These are phyloP conservation scores for Pseudobourletiella spinata DNA, from an alignment of 1,140 invertebrate genomes.

Conservation along the genomic window DNA sequence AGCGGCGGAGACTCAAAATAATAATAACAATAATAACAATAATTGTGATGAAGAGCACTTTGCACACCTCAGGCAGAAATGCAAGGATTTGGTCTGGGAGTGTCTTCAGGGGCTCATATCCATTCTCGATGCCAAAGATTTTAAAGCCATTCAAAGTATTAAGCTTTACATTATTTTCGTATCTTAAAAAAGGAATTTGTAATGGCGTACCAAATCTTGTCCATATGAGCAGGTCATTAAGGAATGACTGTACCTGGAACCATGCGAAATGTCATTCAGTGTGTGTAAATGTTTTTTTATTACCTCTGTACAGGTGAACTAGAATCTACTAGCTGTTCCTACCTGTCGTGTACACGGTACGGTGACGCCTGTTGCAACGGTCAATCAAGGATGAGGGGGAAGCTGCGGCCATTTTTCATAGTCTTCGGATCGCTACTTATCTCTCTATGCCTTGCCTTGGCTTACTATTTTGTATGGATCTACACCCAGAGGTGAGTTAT, in stretches of 20 bases:
- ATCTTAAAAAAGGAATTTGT: constrained; percentile 5
- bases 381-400: constrained; percentile 21
- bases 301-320: constrained; percentile 26
- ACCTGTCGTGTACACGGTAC: constrained; percentile 32
- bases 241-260: too few species aligned
- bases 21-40: background rate
- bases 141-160: constrained; percentile 32
- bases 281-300: too few species aligned
- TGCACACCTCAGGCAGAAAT: constrained; percentile 25
- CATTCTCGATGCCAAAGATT: constrained; percentile 35
- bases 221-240: too few species aligned
- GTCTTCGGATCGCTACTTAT: constrained; percentile 35
- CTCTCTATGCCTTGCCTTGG: constrained; percentile 31
- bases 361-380: constrained; percentile 25
- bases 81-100: constrained; percentile 30
- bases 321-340: constrained; percentile 33
- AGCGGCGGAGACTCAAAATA: background rate
- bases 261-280: too few species aligned
- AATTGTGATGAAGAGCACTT: constrained; percentile 34
- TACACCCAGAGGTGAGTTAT: constrained; percentile 31
- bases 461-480: constrained; percentile 36
- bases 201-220: too few species aligned
- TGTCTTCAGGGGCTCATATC: constrained; percentile 34
- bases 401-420: constrained; percentile 32
- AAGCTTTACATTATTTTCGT: background rate